Percentiles rank a stretch among this genome's conserved stretches.
phyloP scores from a whole-genome alignment of 2,797 vertebrate genomes.

The Pangasius djambal region DNA sequence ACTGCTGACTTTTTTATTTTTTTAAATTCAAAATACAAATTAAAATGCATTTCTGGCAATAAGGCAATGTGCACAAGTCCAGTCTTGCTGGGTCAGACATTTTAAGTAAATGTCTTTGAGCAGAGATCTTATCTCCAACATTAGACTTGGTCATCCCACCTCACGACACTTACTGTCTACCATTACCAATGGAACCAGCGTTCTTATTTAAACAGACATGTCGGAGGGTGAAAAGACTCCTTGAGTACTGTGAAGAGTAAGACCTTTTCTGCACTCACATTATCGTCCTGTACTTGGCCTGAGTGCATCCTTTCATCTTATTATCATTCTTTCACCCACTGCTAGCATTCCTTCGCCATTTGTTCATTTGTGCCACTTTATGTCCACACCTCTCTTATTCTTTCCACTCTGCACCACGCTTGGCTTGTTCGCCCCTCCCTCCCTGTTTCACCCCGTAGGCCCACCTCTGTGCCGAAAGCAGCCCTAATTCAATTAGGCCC shows the following conservation, averaged over 20 bases:
- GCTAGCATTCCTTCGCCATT: conserved; percentile 46
- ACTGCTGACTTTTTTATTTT: not conserved
- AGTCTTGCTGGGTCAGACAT: not conserved
- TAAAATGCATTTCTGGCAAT: not conserved
- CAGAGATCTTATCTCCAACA: not conserved
- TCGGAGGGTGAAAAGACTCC: not conserved
- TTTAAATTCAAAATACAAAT: too few species aligned
- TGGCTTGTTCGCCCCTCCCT: conserved; percentile 52
- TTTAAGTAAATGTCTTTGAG: not conserved
- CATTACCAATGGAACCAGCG: not conserved
- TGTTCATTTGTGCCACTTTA: conserved; percentile 44
- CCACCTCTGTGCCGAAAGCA: conserved; percentile 75
- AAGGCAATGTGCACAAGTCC: not conserved
- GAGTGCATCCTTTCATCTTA: not conserved
- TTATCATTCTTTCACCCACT: conserved; percentile 9
- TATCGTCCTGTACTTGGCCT: not conserved
- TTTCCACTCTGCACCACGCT: conserved; percentile 31
- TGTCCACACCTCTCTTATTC: conserved; percentile 26
- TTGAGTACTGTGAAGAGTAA: not conserved
- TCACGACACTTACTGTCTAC: not conserved
- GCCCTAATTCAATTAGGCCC: conserved; percentile 83
- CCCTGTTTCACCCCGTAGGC: conserved; percentile 19
- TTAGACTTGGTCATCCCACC: not conserved
- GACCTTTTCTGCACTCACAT: not conserved
- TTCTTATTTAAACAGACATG: not conserved